Conservation (phyloP, 2,797 vertebrate species). For the Staurois parvus region DNA sequence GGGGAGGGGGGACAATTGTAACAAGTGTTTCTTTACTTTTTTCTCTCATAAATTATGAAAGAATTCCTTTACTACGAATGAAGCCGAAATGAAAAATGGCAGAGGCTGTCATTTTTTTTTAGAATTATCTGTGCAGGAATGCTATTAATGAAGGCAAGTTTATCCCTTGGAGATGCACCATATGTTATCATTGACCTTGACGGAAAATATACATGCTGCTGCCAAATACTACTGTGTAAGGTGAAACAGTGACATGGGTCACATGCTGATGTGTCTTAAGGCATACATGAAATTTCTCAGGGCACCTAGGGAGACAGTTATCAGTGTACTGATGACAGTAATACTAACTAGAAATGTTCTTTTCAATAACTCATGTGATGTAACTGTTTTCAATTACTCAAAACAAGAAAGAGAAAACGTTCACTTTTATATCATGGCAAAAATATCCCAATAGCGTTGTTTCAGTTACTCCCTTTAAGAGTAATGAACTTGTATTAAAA, state of each 20-base stretch:
- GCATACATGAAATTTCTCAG: constrained; percentile 12
- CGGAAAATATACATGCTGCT: constrained; percentile 7
- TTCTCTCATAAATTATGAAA: background rate
- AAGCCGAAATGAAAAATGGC: constrained; percentile 4
- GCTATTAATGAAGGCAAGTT: background rate
- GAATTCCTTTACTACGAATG: background rate
- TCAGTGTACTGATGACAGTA: background rate
- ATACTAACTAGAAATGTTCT: constrained; percentile 1
- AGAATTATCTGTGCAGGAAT: constrained; percentile 8
- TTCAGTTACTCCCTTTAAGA: constrained; percentile 25
- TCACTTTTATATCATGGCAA: background rate
- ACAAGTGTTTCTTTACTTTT: constrained; percentile 1
- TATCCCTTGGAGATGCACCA: constrained; percentile 16
- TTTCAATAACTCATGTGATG: background rate
- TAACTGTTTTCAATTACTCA: background rate
- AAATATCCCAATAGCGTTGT: background rate
- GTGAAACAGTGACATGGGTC: constrained; percentile 22
- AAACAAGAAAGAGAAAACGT: background rate
- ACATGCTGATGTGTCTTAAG: constrained; percentile 16
- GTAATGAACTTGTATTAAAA: background rate
- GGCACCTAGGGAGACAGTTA: constrained; percentile 2
- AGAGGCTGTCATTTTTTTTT: background rate
- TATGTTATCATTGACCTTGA: constrained; percentile 36
- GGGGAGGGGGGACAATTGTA: background rate
- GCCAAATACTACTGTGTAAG: constrained; percentile 39